These are phyloP conservation scores for Babyrousa celebensis DNA, from an alignment of 2,797 vertebrate species.

Conservation along the genomic window DNA sequence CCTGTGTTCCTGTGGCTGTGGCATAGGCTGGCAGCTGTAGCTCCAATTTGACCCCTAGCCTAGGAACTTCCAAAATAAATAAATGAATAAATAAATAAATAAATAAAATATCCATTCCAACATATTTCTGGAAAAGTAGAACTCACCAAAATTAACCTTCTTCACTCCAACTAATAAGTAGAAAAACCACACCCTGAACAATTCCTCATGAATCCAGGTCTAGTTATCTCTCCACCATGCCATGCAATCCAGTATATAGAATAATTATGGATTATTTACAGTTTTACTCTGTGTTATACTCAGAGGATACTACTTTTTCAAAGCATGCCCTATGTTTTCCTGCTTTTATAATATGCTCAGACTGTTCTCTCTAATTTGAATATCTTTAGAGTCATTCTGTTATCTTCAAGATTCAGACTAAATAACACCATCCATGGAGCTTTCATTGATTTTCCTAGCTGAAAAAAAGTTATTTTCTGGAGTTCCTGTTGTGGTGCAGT, in stretches of 20 bases:
- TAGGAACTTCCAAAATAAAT: too few relatives aligned
- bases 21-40: too few relatives aligned
- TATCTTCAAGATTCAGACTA: conserved; percentile 9
- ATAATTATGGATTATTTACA: not conserved
- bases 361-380: not conserved
- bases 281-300: not conserved
- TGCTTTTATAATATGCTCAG: not conserved
- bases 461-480: not conserved
- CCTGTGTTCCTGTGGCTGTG: too few relatives aligned
- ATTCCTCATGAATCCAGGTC: not conserved
- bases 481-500: too few relatives aligned
- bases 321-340: not conserved
- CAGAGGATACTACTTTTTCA: not conserved
- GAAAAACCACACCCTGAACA: not conserved
- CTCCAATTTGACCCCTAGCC: too few relatives aligned
- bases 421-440: not conserved
- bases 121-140: not conserved
- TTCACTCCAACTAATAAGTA: not conserved
- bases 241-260: not conserved
- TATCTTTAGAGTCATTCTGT: not conserved
- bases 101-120: not conserved
- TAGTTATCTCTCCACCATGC: not conserved
- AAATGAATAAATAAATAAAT: too few relatives aligned
- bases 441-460: not conserved
- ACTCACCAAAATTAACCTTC: conserved; percentile 17